Evolutionary conservation across 2,797 vertebrate genomes (phyloP).

Genomic region (Periparus ater): DNA sequence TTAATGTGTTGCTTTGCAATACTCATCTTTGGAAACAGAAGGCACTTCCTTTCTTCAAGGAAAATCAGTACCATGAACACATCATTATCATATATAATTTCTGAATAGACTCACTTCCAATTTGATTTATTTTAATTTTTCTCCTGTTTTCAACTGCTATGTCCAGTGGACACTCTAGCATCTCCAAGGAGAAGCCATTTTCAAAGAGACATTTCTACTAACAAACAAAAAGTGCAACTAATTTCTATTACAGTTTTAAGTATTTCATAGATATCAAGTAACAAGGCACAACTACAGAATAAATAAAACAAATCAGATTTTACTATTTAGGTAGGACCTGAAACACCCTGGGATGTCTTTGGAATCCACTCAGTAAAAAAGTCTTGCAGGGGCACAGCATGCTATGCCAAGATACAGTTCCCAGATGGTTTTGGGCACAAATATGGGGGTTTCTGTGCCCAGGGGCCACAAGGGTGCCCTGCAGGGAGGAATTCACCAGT

Average conservation of each 20-base stretch:
- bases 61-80: not conserved
- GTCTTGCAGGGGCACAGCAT: not conserved
- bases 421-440: not conserved
- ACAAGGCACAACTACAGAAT: not conserved
- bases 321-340: not conserved
- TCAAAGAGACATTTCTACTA: not conserved
- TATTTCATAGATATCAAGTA: not conserved
- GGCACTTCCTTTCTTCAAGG: not conserved
- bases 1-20: not conserved
- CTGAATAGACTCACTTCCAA: not conserved
- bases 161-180: not conserved
- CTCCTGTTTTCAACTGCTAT: not conserved
- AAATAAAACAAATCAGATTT: not conserved
- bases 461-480: not conserved
- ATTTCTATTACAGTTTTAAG: not conserved
- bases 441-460: not conserved
- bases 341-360: not conserved
- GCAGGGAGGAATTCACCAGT: not conserved
- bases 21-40: not conserved
- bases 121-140: not conserved
- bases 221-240: not conserved
- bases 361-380: not conserved
- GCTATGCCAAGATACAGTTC: accelerated
- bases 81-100: not conserved
- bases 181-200: not conserved